Evolutionary conservation across 2,797 vertebrate genomes (phyloP).

Genomic region (Ficedula albicollis): DNA sequence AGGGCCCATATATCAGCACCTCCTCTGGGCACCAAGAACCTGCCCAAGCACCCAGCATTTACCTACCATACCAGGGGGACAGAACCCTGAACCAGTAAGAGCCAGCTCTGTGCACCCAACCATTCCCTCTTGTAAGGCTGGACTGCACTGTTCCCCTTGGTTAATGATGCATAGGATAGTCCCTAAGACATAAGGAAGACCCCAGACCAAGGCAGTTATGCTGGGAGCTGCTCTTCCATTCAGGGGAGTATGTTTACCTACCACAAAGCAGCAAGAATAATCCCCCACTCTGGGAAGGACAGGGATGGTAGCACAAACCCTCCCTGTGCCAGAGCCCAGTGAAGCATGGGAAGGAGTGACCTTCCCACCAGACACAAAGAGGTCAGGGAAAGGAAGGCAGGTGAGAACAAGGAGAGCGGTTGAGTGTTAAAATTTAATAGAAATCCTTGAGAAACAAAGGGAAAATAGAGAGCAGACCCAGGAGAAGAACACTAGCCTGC

Average conservation of each 20-base stretch:
- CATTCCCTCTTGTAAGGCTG: not conserved
- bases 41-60: too few species aligned
- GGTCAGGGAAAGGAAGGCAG: not conserved
- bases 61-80: accelerated
- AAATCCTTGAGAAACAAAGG: constrained; percentile 14
- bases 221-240: not conserved
- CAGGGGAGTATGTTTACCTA: not conserved
- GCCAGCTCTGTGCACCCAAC: not conserved
- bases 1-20: not conserved
- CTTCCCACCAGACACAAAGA: not conserved
- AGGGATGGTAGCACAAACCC: not conserved
- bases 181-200: not conserved
- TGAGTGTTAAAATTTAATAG: constrained; percentile 13
- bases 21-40: too few species aligned
- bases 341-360: not conserved
- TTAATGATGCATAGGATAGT: accelerated
- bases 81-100: not conserved
- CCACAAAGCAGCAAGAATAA: not conserved
- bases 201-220: not conserved
- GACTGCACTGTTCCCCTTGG: not conserved
- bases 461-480: not conserved
- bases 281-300: not conserved
- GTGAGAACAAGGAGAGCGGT: not conserved
- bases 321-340: not conserved
- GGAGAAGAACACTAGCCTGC: not conserved